Conservation (phyloP, 2,797 vertebrate species). For the Melanogrammus aeglefinus region DNA sequence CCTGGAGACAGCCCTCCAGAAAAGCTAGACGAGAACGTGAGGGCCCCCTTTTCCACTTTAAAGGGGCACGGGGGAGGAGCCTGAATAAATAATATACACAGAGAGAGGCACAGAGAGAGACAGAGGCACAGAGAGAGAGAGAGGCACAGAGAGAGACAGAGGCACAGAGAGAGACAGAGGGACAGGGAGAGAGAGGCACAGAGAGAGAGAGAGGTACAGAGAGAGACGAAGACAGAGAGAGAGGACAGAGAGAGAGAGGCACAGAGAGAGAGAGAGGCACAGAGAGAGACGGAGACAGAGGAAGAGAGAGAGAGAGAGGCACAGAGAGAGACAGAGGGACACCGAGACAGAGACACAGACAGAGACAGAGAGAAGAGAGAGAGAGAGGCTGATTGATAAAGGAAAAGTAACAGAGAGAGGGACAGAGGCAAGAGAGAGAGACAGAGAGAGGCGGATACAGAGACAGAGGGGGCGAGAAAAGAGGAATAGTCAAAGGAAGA, state of each 20-base stretch:
- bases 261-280: neutral
- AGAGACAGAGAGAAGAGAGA: neutral
- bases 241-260: slow-evolving; percentile 19
- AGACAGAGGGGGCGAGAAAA: slow-evolving; percentile 30
- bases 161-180: too few species aligned
- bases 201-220: neutral
- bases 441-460: neutral
- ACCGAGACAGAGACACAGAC: too few species aligned
- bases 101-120: neutral
- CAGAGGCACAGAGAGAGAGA: neutral
- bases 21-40: slow-evolving; percentile 67
- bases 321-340: neutral
- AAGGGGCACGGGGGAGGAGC: neutral
- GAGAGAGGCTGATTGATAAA: neutral
- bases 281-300: neutral
- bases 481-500: slow-evolving; percentile 66
- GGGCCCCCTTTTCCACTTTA: slow-evolving; percentile 67
- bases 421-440: neutral
- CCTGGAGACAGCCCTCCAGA: slow-evolving; percentile 58
- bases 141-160: neutral
- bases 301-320: neutral
- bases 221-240: neutral
- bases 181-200: too few species aligned
- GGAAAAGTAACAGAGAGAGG: neutral
- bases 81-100: neutral